Base-by-base conservation (phyloP, 2,888 invertebrate genomes). In the Buathra laborator region DNA sequence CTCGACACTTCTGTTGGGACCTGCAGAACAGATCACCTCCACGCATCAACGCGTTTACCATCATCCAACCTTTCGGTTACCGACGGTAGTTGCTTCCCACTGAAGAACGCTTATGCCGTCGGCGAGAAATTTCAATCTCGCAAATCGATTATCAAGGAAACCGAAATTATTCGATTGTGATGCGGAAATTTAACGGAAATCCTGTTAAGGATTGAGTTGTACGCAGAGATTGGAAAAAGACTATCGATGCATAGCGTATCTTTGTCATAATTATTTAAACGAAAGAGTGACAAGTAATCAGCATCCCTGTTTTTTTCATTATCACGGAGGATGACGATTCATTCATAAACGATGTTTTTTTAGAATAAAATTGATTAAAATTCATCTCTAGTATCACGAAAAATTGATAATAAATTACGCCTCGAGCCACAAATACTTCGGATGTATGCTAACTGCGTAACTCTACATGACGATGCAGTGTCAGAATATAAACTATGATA, bases 41-140 rank as follows among this genome's bases (percentile, higher is more conserved):
- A 74, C 51, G 44, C 67, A 44, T 70, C 32, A 43, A 76, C 64
- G 76, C 53, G 29, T 16, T 83, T 83, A 77, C 72, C 82, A 72
- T 77, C 43, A 66, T 37, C 37, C 14, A 71, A 44, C 48, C 19
- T 59, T 59, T 24, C 48, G 24, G 12, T 78, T 84, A 84, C 84
- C 84, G 80, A 80, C 84, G 9, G 84, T 24, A n/a, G 72, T 14
- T 53, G 9, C 71, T 19, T 14, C 37, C n/a, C n/a, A 12, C 70
- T 29, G 53, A 29, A 68, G 3, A 37, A 37, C 19, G 19, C 56
- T 56, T 19, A 24, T 56, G 56, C 56, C 56, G 24, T 56, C 56
- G 12, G 56, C 19, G 56, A 12, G 56, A 12, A 10, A 2, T 56
- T 24, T 10, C 56, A 12, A 12, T 56, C 56, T 19, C n/a, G 12